phyloP scores from a whole-genome alignment of 2,113 vertebrate species.

The Diadophis punctatus region DNA sequence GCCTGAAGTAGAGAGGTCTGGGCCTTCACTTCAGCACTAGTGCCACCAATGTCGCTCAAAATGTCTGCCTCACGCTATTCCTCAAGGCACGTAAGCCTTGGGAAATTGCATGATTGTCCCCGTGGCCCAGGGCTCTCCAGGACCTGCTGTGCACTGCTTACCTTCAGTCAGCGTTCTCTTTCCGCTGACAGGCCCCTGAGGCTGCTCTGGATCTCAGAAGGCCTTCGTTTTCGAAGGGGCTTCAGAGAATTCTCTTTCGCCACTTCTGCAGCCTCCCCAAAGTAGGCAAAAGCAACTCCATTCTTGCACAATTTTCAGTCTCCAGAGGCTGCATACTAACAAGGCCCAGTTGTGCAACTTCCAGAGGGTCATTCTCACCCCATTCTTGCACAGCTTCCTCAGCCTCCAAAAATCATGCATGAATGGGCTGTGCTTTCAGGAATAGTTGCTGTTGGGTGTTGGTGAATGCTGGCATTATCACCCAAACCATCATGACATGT shows the following conservation, averaged over 20 bases:
- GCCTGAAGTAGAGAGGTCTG: background rate
- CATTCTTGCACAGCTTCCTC: background rate
- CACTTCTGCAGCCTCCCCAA: background rate
- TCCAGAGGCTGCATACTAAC: background rate
- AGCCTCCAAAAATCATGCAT: background rate
- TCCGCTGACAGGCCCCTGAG: background rate
- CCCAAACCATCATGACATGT: background rate
- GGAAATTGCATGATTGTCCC: background rate
- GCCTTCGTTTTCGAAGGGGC: background rate
- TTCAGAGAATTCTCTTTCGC: background rate
- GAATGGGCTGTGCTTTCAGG: background rate
- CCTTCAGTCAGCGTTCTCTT: background rate
- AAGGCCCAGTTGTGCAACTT: background rate
- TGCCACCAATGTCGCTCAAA: background rate
- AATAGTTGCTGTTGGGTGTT: background rate
- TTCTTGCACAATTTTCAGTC: background rate
- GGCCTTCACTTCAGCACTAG: background rate
- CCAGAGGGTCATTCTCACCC: background rate
- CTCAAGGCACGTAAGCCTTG: background rate
- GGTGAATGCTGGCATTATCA: background rate
- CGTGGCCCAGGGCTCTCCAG: no score
- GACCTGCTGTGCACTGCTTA: background rate
- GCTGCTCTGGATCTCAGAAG: background rate
- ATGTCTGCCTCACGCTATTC: background rate
- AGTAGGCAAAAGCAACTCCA: background rate